Conservation (phyloP, 2,888 invertebrate species). For the Siphonodentalium dalli region DNA sequence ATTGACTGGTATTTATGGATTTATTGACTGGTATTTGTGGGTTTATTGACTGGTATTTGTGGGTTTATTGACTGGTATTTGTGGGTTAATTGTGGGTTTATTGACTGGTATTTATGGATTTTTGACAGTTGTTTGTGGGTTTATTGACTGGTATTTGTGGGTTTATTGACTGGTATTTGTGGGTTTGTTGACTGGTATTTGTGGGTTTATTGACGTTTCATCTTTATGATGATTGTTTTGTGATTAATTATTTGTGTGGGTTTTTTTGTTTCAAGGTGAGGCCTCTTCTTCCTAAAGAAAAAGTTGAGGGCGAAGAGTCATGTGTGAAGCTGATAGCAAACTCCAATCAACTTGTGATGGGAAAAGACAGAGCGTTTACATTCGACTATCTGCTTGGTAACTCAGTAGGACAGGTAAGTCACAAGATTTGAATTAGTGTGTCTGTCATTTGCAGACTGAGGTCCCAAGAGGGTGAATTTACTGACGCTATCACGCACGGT, state of each 20-base stretch:
- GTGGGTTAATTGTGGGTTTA: too few relatives aligned
- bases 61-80: too few relatives aligned
- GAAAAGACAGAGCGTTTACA: slow-evolving; percentile 78
- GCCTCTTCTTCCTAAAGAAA: slow-evolving; percentile 62
- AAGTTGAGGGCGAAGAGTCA: slow-evolving; percentile 57
- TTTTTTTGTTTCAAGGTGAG: slow-evolving; percentile 47
- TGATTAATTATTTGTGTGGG: slow-evolving; percentile 22
- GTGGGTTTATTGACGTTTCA: too few relatives aligned
- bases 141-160: background rate
- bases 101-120: too few relatives aligned
- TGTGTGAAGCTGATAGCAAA: slow-evolving; percentile 56
- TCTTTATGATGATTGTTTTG: background rate
- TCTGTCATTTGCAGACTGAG: too few relatives aligned
- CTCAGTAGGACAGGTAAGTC: slow-evolving; percentile 72
- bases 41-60: too few relatives aligned
- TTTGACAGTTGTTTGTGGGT: too few relatives aligned
- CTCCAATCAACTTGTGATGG: slow-evolving; percentile 70
- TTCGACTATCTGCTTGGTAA: slow-evolving; percentile 84
- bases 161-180: too few relatives aligned
- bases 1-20: background rate
- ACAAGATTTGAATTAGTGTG: too few relatives aligned
- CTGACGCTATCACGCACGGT: too few relatives aligned
- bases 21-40: background rate
- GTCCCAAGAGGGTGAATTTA: too few relatives aligned
- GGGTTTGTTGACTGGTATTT: too few relatives aligned